Evolutionary conservation across 2,797 vertebrate species (phyloP), one percentile per base, ranked within the genome.

Genomic region (Clarias fuscus): DNA sequence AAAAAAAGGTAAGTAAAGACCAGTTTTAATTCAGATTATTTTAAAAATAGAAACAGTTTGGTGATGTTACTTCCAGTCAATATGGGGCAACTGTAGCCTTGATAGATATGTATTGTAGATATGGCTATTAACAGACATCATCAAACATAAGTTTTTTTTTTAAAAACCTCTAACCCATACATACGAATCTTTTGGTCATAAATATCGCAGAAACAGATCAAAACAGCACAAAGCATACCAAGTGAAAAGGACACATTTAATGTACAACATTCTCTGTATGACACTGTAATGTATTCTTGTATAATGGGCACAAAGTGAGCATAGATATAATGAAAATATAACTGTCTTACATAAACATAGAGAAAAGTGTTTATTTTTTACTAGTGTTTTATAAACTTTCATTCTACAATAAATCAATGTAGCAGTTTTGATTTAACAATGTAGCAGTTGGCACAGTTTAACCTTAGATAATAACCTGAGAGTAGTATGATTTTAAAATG

Each of bases 181-280:
- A 33, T 33, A 33, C 33, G 11, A 24, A n/a, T 48, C 22, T 48
- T 14, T 75, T 2, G 4, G 72, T 6, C 72, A 75, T 48, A 53
- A 75, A 75, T 75, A 75, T 75, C 37, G 37, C 8, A 24, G 70
- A n/a, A 48, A 43, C 71, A 70, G 67, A 33, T 33, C 67, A 71
- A 71, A 71, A 40, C 33, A 71, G 40, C 18, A 11, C 33, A 20
- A 37, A 40, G 33, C 40, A 72, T 5, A 24, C 20, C 40, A 43
- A 24, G 20, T 72, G 20, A 6, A 18, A 18, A 20, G 30, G 20
- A 37, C 68, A 70, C 30, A 71, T 22, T 33, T 5, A 22, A 11
- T 22, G 3, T 71, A 18, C 14, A 68, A 17, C n/a, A 15, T n/a
- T 27, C 30, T 67, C 30, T 37, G 37, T 37, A 37, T 37, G 37